Conservation (phyloP, 2,797 vertebrate species). For the Myotis findleyi region DNA sequence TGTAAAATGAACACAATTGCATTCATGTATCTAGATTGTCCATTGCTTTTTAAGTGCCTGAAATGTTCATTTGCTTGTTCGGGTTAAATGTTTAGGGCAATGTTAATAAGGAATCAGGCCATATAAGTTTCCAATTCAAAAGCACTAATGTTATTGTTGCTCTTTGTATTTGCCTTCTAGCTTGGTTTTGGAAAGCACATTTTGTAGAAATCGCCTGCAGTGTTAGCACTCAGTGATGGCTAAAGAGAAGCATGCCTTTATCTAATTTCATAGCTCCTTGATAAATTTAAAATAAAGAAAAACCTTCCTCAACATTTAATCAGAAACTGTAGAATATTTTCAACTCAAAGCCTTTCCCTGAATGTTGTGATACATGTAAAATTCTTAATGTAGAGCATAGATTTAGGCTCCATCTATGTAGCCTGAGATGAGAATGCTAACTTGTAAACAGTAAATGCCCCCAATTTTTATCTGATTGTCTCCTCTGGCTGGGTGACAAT, state of each 20-base stretch:
- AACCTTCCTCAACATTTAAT: conserved; percentile 30
- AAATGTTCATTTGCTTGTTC: conserved; percentile 46
- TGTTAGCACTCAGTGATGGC: conserved; percentile 13
- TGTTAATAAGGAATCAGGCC: conserved; percentile 51
- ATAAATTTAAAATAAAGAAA: conserved; percentile 68
- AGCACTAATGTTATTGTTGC: conserved; percentile 44
- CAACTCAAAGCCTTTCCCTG: conserved; percentile 34
- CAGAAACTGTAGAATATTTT: conserved; percentile 42
- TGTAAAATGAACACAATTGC: conserved; percentile 3
- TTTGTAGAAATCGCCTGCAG: conserved; percentile 47
- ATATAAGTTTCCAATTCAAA: conserved; percentile 37
- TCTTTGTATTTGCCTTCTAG: conserved; percentile 61
- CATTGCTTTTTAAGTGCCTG: conserved; percentile 55
- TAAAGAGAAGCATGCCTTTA: conserved; percentile 49
- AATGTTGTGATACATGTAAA: conserved; percentile 2
- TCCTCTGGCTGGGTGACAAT: conserved; percentile 47
- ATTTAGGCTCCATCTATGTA: conserved; percentile 53
- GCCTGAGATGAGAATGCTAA: conserved; percentile 36
- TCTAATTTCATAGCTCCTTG: conserved; percentile 41
- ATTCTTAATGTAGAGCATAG: conserved; percentile 7
- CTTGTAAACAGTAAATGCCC: conserved; percentile 48
- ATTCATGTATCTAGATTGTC: neutral
- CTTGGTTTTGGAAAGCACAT: conserved; percentile 43
- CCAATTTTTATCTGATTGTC: conserved; percentile 62
- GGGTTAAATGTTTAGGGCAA: conserved; percentile 14